A percentile compares a stretch with the other conserved stretches of the same genome.
Conservation (phyloP, 2,888 invertebrate genomes). For the Acronicta psi region DNA sequence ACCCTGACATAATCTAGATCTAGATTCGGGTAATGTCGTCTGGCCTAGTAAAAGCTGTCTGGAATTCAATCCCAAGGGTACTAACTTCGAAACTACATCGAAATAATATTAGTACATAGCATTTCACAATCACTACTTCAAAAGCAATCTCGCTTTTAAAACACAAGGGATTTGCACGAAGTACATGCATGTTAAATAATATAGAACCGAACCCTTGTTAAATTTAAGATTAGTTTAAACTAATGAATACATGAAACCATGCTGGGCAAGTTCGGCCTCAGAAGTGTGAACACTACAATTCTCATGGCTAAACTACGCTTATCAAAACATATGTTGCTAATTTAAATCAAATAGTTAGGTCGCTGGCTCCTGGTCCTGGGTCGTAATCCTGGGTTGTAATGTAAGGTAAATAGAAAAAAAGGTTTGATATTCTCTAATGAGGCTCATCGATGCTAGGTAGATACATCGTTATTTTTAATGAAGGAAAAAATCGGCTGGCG, state of each 20-base stretch:
- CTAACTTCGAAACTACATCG: constrained; percentile 27
- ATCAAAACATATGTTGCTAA: background rate
- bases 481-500: too few relatives aligned
- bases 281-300: constrained; percentile 6
- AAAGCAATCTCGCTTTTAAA: constrained; percentile 42
- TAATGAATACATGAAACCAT: constrained; percentile 17
- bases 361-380: too few relatives aligned
- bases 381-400: too few relatives aligned
- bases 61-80: constrained; percentile 18
- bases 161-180: constrained; percentile 22
- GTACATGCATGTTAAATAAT: constrained; percentile 13
- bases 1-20: constrained; percentile 13
- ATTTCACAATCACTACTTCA: constrained; percentile 21
- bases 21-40: constrained; percentile 19
- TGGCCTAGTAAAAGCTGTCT: constrained; percentile 33
- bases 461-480: too few relatives aligned
- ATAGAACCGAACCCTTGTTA: constrained; percentile 24
- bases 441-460: too few relatives aligned
- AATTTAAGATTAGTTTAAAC: constrained; percentile 13
- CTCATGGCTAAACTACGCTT: constrained; percentile 12
- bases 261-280: constrained; percentile 5
- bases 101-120: constrained; percentile 19
- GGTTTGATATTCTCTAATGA: too few relatives aligned
- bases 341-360: background rate
- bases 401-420: too few relatives aligned